Percentiles rank a stretch among this genome's conserved stretches.
These are phyloP conservation scores for Paraescarpia echinospica DNA, from an alignment of 1,140 invertebrate genomes.

Conservation along the genomic window DNA sequence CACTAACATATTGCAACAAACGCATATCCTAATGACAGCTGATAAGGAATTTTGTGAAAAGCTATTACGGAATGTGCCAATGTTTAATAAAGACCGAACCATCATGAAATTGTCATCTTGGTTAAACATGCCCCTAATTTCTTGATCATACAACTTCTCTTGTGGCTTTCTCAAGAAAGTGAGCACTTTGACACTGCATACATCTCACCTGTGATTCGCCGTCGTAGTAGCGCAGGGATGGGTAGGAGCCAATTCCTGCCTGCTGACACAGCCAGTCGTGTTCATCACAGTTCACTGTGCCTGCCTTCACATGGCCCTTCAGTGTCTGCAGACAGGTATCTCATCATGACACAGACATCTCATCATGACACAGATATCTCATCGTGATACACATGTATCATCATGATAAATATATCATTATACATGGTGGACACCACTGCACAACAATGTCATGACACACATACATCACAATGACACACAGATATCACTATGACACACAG, in stretches of 20 bases:
- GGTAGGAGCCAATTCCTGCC: slow-evolving; percentile 62
- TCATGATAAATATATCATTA: neutral
- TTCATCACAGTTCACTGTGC: slow-evolving; percentile 65
- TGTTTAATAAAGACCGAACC: neutral
- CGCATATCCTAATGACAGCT: neutral
- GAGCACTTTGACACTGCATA: no score
- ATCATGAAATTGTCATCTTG: neutral
- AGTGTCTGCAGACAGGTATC: slow-evolving; percentile 57
- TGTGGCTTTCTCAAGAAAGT: neutral
- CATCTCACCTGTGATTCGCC: slow-evolving; percentile 34
- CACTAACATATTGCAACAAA: neutral
- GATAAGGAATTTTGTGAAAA: neutral
- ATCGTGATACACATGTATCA: neutral
- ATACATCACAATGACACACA: no score
- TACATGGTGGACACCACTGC: no score
- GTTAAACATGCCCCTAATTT: neutral
- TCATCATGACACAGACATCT: slow-evolving; percentile 2
- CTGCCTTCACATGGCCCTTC: slow-evolving; percentile 61
- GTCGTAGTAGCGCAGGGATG: slow-evolving; percentile 61
- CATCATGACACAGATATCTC: slow-evolving; percentile 1
- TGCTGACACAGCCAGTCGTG: slow-evolving; percentile 57
- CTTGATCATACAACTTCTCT: neutral
- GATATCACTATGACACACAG: neutral
- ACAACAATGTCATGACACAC: no score
- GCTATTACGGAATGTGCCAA: neutral